Evolutionary conservation across 2,888 invertebrate genomes (phyloP), one percentile per base, ranked within the genome.

Genomic region (Epinotia nisella): DNA sequence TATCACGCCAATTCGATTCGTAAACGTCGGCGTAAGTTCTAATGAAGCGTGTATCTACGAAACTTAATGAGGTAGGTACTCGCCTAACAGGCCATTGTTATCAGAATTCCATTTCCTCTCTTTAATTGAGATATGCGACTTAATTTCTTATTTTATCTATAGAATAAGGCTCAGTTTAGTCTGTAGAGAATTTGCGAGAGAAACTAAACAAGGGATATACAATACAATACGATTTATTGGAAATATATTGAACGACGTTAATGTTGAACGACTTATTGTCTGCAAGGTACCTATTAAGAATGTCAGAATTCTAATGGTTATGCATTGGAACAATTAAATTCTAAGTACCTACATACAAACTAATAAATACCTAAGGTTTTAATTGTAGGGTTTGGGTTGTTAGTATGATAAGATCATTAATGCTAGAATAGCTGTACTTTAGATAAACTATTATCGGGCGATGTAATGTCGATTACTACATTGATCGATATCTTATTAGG

Each of bases 401-500:
- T n/a, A 11, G 10, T 56, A 41, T 61, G 60, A 61, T 61, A 21
- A 60, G 69, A 70, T 61, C 53, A 41, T 7, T 55, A 39, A 24
- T 29, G 39, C 51, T 45, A 45, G 21, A 21, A 65, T 55, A 66
- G 13, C 15, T 41, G 66, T 66, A 66, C 66, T 66, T 66, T 41
- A 56, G 66, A 65, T 66, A 66, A 66, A 53, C 7, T 17, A 53
- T n/a, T 41, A 55, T 15, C 56, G 24, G 41, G 15, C 55, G 19
- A n/a, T 41, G 15, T 39, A 56, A 49, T 49, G 35, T 56, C 56
- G 59, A 71, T 61, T 65, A 68, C 59, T 60, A 64, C 17, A 45
- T 61, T 65, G 49, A 56, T 67, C 56, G 29, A 55, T 74, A 76
- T 76, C 75, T 76, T 76, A 67, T 29, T 74, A 70, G 75, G 75